A percentile compares a stretch with the other conserved stretches of the same genome.
phyloP scores from a whole-genome alignment of 2,113 vertebrate species.

The Pterocles orientalis region DNA sequence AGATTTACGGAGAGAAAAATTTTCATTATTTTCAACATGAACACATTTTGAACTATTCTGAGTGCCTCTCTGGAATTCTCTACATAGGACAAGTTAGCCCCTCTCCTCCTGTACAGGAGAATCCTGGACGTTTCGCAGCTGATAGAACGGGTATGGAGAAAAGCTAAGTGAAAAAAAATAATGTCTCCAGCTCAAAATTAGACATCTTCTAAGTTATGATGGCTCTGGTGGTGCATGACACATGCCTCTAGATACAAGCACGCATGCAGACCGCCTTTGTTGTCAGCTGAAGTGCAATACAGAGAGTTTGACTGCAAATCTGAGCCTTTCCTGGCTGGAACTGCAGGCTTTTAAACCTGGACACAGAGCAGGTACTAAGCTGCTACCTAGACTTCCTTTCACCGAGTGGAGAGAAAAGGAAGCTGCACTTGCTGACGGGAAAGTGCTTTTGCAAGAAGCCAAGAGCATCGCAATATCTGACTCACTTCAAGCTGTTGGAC shows the following conservation, averaged over 20 bases:
- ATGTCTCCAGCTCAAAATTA: neutral
- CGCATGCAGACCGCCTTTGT: neutral
- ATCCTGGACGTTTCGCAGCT: neutral
- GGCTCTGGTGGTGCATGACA: neutral
- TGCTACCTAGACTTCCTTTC: neutral
- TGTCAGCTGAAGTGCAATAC: neutral
- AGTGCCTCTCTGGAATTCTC: neutral
- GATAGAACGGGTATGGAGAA: neutral
- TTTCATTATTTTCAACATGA: neutral
- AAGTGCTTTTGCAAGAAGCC: neutral
- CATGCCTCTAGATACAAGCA: neutral
- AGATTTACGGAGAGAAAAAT: neutral
- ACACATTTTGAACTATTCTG: neutral
- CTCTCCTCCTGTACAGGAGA: neutral
- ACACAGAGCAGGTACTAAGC: neutral
- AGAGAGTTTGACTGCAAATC: neutral
- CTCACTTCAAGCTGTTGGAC: constrained; percentile 75
- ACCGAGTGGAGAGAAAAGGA: neutral
- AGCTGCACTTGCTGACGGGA: neutral
- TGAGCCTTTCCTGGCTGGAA: neutral
- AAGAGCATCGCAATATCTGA: neutral
- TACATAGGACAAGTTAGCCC: neutral
- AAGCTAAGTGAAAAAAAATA: neutral
- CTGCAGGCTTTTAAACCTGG: neutral
- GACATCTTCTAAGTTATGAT: neutral